Percentiles rank a stretch among this genome's conserved stretches.
Conservation (phyloP, 2,797 vertebrate genomes). For the Caiman crocodilus region DNA sequence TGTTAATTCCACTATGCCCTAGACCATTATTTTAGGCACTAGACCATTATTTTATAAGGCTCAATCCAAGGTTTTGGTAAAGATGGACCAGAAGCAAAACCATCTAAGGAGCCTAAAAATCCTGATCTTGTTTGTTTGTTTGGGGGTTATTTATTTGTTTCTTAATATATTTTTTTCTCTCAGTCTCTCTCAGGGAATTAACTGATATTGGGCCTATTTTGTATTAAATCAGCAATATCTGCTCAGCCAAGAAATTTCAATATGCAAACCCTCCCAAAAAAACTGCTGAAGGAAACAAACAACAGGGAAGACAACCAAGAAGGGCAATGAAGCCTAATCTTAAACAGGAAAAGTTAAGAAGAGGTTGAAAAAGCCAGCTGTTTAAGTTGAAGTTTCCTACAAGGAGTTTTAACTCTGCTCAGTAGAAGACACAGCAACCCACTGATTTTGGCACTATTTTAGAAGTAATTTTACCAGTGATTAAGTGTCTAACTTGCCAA, state of each 20-base stretch:
- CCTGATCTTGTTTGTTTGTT: too few relatives aligned
- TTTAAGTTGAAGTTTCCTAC: neutral
- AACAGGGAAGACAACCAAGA: neutral
- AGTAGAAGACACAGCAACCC: too few relatives aligned
- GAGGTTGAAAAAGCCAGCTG: neutral
- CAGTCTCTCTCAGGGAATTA: neutral
- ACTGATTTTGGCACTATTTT: too few relatives aligned
- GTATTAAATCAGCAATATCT: neutral
- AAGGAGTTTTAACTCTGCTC: too few relatives aligned
- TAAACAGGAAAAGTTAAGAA: neutral
- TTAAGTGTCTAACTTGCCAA: too few relatives aligned
- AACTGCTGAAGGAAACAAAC: neutral
- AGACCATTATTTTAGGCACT: neutral
- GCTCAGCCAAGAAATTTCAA: neutral
- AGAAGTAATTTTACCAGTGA: too few relatives aligned
- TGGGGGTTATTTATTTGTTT: too few relatives aligned
- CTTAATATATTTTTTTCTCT: neutral
- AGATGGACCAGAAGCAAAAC: neutral
- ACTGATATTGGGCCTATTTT: neutral
- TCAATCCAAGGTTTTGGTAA: neutral
- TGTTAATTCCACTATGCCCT: neutral
- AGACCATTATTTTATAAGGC: neutral
- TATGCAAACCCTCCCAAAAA: neutral
- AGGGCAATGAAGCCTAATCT: neutral
- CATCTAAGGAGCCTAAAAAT: neutral